A percentile compares a stretch with the other conserved stretches of the same genome.
These are phyloP conservation scores for Oryzias javanicus DNA, from an alignment of 2,113 vertebrate genomes.

Conservation along the genomic window DNA sequence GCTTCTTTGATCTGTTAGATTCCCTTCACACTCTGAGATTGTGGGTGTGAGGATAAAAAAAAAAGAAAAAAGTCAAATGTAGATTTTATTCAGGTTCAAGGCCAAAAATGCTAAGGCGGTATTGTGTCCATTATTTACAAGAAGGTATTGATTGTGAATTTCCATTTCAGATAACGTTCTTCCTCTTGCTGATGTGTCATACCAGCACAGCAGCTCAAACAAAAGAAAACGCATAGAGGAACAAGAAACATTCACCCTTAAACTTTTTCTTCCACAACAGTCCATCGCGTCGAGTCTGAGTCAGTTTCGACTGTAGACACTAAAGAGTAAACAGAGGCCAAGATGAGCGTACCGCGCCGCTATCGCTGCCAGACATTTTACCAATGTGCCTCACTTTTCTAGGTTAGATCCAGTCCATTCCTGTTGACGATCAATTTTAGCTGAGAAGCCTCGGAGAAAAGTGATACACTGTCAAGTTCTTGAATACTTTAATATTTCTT, in stretches of 20 bases:
- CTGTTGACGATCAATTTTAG: slow-evolving; percentile 55
- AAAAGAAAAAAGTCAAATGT: neutral
- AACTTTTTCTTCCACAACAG: slow-evolving; percentile 20
- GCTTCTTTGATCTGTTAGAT: too few species aligned
- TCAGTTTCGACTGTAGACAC: slow-evolving; percentile 21
- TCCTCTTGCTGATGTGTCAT: slow-evolving; percentile 6
- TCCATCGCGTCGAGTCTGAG: slow-evolving; percentile 22
- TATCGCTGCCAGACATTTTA: slow-evolving; percentile 25
- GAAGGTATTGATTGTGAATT: slow-evolving; percentile 18
- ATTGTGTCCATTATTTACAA: slow-evolving; percentile 5
- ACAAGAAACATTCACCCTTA: slow-evolving; percentile 16
- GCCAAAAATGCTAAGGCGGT: neutral
- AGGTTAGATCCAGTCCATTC: slow-evolving; percentile 56
- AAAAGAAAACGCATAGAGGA: slow-evolving; percentile 11
- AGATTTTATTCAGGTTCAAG: neutral
- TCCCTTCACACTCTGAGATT: too few species aligned
- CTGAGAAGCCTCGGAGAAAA: slow-evolving; percentile 40
- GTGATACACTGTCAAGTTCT: slow-evolving; percentile 20
- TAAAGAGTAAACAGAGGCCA: slow-evolving; percentile 20
- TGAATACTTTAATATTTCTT: slow-evolving; percentile 1
- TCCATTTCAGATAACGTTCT: slow-evolving; percentile 7
- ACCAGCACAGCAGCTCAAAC: slow-evolving; percentile 14
- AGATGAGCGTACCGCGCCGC: slow-evolving; percentile 12
- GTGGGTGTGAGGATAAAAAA: neutral
- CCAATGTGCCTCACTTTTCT: slow-evolving; percentile 44